Evolutionary conservation across 2,888 invertebrate genomes (phyloP), one percentile per base, ranked within the genome.

Genomic region (Cryptus armator): DNA sequence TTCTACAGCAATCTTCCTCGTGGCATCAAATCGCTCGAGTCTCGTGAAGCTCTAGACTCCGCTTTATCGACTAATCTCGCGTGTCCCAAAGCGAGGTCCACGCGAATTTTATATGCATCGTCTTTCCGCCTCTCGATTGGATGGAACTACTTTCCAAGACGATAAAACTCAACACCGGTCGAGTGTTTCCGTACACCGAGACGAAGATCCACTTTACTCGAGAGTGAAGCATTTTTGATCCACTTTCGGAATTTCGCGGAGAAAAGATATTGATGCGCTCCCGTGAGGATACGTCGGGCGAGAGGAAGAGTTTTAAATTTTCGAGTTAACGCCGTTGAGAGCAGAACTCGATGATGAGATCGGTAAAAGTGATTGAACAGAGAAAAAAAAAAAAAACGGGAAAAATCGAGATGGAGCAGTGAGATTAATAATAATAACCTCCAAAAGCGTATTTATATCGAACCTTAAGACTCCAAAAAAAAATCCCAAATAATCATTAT

Each of bases 11-110:
- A 56, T 56, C 9, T 68, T 29, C 46, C 53, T 64, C 72, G 9
- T 51, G 19, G 16, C 43, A 66, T 16, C 7, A 6, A 51, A 32
- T 44, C 56, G 56, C 48, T 44, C 44, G 56, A 62, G 19, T 68
- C 16, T 81, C 48, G 16, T 75, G 46, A 4, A 37, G 43, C 37
- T 66, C 19, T 5, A 29, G 37, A 90, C 88, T 88, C 72, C 83
- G 89, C 88, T 90, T 91, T 91, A 91, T 91, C 91, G 91, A 89
- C 91, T 90, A 91, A 91, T 91, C 91, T 89, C 85, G 83, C 82
- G 24, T 32, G 56, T 79, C 81, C 72, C 84, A 44, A 48, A 9
- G 66, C 66, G 66, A 37, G 74, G 12, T 81, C 83, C 64, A 67
- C 80, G 51, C 79, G 77, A 89, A 89, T 89, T 90, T 90, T 87